Percentiles rank a stretch among this genome's conserved stretches.
Evolutionary conservation across 1,140 invertebrate species (phyloP).

Genomic region (Chionoecetes opilio): DNA sequence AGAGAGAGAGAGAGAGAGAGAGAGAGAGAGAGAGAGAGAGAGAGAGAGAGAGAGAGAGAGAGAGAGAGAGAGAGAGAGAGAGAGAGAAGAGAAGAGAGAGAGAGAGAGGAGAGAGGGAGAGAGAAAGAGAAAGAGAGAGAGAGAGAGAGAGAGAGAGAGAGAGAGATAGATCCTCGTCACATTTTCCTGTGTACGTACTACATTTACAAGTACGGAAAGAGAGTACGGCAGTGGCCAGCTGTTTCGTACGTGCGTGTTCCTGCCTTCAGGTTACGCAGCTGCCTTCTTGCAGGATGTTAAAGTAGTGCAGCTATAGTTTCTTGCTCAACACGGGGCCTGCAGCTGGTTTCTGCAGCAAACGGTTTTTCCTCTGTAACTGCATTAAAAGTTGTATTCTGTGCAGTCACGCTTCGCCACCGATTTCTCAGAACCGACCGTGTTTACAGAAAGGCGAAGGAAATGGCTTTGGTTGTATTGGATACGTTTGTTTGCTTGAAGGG

Average conservation of each 20-base stretch:
- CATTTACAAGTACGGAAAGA: no score
- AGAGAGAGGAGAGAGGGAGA: no score
- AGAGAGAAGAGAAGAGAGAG: not conserved
- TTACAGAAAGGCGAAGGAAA: not conserved
- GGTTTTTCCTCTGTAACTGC: slow-evolving; percentile 3
- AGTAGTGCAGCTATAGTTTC: not conserved
- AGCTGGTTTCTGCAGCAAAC: not conserved
- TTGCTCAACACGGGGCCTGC: not conserved
- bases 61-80: not conserved
- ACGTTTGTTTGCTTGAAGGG: not conserved
- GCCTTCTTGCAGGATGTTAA: not conserved
- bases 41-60: no score
- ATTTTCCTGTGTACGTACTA: no score
- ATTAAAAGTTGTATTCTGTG: not conserved
- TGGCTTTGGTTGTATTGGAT: not conserved
- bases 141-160: slow-evolving; percentile 3
- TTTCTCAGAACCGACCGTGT: not conserved
- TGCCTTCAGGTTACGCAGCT: not conserved
- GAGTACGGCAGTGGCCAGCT: no score
- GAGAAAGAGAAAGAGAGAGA: no score
- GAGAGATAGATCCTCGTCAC: not conserved
- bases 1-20: not conserved
- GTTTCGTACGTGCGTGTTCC: no score
- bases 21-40: not conserved
- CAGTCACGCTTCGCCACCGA: not conserved